Conservation (phyloP, 2,797 vertebrate genomes). For the Tragopan temminckii region DNA sequence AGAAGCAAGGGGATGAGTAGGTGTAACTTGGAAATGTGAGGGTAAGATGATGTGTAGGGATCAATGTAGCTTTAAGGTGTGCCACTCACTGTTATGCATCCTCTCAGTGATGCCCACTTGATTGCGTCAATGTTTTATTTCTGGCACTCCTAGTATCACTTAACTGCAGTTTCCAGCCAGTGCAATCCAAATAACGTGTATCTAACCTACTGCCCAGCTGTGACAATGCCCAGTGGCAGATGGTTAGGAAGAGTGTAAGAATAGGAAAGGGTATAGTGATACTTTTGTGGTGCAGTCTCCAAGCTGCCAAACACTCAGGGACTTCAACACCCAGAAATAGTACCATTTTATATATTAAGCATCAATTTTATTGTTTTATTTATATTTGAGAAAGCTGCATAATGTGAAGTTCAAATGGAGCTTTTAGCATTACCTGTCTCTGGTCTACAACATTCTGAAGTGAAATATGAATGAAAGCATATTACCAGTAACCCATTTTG, state of each 20-base stretch:
- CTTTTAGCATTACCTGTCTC: not conserved
- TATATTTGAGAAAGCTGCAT: not conserved
- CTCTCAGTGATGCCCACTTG: not conserved
- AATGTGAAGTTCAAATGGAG: not conserved
- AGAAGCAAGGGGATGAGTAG: not conserved
- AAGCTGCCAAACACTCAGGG: not conserved
- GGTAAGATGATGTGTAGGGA: not conserved
- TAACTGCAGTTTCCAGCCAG: not conserved
- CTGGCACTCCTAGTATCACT: not conserved
- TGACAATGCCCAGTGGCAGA: not conserved
- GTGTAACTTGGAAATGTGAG: too few relatives aligned
- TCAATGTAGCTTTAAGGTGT: not conserved
- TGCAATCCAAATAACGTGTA: not conserved
- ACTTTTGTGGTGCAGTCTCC: not conserved
- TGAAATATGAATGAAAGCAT: not conserved
- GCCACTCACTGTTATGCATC: not conserved
- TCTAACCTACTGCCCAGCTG: not conserved
- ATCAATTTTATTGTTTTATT: not conserved
- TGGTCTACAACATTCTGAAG: not conserved
- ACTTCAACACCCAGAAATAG: not conserved
- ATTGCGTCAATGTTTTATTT: not conserved
- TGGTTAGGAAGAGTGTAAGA: not conserved
- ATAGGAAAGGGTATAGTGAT: not conserved
- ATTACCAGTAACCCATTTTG: not conserved
- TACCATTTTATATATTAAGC: not conserved